Evolutionary conservation across 2,113 vertebrate genomes (phyloP), one percentile per base, ranked within the genome.

Genomic region (Albula glossodonta): DNA sequence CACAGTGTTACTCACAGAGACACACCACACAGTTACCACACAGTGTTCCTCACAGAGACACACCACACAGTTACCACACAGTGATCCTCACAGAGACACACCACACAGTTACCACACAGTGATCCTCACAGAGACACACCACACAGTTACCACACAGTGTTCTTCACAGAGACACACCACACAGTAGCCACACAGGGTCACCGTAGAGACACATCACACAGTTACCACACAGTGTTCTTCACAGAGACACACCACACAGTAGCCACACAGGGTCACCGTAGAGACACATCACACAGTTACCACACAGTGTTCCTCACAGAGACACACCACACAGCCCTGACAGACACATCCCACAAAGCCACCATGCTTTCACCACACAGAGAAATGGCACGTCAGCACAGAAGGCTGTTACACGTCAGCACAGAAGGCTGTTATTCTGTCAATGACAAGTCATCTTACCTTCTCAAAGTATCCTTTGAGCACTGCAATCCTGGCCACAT

Each of bases 401-500:
- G 11, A 31, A 17, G 41, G 83, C 22, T 70, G 17, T 17, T n/a
- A 70, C n/a, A n/a, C n/a, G n/a, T n/a, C 31, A 41, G 31, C 31
- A 41, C 31, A 41, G 11, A 31, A 17, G 41, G 83, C 22, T 70
- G 17, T 17, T n/a, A 70, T n/a, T 70, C 25, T 15, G 13, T 12
- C 57, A 15, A 3, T 60, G 11, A 15, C 10, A 60, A 70, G 9
- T 19, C 82, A 0, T 92, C 87, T 91, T 94, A 98, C 98, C 96
- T 96, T 95, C 91, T 99, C 97, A 86, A 97, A 95, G 90, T 97
- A 94, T 88, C 98, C 98, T 90, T 96, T 95, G 50, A 99, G 94
- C 4, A 93, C 87, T 8, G 96, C 91, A 87, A 99, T 98, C 77
- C 98, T 96, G 31, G 97, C 98, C 0, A 97, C 95, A 93, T 99